Base-by-base conservation (phyloP, 2,888 invertebrate species). In the Gastracanthus pulcherrimus region DNA sequence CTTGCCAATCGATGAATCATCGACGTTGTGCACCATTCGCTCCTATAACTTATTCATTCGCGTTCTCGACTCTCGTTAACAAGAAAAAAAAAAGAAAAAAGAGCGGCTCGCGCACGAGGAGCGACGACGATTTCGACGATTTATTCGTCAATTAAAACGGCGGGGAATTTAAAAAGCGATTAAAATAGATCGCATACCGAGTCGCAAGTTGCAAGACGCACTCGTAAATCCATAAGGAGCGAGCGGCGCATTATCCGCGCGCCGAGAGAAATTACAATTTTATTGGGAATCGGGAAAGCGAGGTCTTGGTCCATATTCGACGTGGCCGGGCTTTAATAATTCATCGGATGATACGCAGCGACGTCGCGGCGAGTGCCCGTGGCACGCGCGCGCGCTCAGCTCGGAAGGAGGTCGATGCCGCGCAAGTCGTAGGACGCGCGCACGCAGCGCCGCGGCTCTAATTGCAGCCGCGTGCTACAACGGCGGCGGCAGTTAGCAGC, bases 31-130 rank as follows among this genome's bases (percentile, higher is more conserved):
- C 62, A n/a, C n/a, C n/a, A n/a, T n/a, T 36, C 69, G 60, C 23
- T 51, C 38, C 36, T 29, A 48, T 19, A 72, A 72, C 78, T 79
- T 79, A 79, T 79, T 79, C 78, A 72, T 66, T 66, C 66, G 55
- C 45, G 45, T 4, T 26, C 36, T 23, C 31, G 60, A 38, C 62
- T n/a, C n/a, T 26, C 51, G 64, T n/a, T 51, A 66, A 75, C 62
- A 48, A 34, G 45, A 29, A 58, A 76, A 26, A 13, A n/a, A n/a
- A 29, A n/a, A 48, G 58, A 7, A n/a, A 60, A 16, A 26, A 41
- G 16, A 45, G 45, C 16, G 45, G 23, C n/a, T n/a, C n/a, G n/a
- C n/a, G n/a, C n/a, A n/a, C n/a, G n/a, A n/a, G 45, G 16, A 29
- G 4, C 26, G 9, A n/a, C n/a, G 11, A 7, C 34, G 36, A 62